Evolutionary conservation across 53 echinoderm and acorn worm species (phyloP).

Genomic region (Arbacia lixula): DNA sequence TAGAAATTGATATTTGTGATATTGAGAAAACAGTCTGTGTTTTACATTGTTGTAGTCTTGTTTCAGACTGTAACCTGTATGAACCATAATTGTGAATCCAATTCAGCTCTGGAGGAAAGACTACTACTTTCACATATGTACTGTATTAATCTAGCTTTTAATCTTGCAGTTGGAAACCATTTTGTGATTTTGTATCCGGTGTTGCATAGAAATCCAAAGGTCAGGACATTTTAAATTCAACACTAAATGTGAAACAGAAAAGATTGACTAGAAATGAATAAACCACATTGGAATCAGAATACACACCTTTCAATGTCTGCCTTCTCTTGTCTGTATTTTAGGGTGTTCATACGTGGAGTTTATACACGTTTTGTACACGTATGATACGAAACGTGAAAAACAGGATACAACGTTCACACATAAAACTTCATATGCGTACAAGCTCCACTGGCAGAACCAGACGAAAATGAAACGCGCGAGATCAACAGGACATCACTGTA

Average conservation of each 20-base stretch:
- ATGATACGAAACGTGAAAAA: no score
- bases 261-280: slow-evolving; percentile 56
- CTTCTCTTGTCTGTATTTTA: no score
- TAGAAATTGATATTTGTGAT: slow-evolving; percentile 60
- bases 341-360: no score
- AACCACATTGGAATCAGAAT: slow-evolving; percentile 61
- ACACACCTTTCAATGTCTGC: no score
- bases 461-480: no score
- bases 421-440: no score
- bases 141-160: slow-evolving; percentile 61
- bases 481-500: no score
- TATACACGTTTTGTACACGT: no score
- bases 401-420: no score
- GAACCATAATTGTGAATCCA: slow-evolving; percentile 51
- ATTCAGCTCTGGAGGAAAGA: slow-evolving; percentile 42
- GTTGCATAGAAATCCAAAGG: slow-evolving; percentile 51
- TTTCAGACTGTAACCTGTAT: slow-evolving; percentile 61
- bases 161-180: slow-evolving; percentile 60
- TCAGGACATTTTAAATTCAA: slow-evolving; percentile 49
- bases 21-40: slow-evolving; percentile 50
- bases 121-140: slow-evolving; percentile 50
- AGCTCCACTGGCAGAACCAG: no score
- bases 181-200: slow-evolving; percentile 63
- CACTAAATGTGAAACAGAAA: slow-evolving; percentile 43
- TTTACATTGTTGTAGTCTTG: slow-evolving; percentile 61